Base-by-base conservation (phyloP, 2,113 vertebrate genomes). In the Stigmatopora argus region DNA sequence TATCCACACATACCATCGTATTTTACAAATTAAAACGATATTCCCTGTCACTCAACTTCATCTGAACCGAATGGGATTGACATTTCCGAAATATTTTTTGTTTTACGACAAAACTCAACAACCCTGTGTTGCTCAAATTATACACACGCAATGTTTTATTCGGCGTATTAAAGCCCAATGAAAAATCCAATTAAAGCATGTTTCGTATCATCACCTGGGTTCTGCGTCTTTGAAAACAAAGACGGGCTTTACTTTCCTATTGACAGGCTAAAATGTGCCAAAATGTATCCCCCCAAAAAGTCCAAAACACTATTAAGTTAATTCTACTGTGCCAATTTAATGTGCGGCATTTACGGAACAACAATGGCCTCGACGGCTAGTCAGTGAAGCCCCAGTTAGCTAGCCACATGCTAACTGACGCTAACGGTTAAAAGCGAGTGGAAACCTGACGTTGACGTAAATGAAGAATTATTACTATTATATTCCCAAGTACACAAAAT, bases 201-300 rank as follows among this genome's bases (percentile, higher is more conserved):
- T 14, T 3, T 12, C 2, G 45, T 12, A 12, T 46, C 46, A 48
- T 6, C 46, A 17, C 14, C 46, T 13, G 11, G 14, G 48, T 47
- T 0, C 56, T 52, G 55, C 62, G 45, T 51, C 65, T 1, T 21
- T 61, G 75, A 83, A 71, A 85, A 87, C 82, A 86, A 88, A 85
- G 83, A 65, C 19, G 53, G 61, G 7, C 72, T 63, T 18, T 46
- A 68, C 72, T 75, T 72, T 66, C 71, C 41, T 62, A 14, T 17
- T 56, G 26, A 7, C 26, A 15, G 6, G 53, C 23, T 14, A 7
- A 17, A 17, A 56, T 15, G 14, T 15, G 13, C 6, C 46, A 11
- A 53, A 53, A 1, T 10, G 1, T 1, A 4, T 7, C 19, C 26
- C 13, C 1, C 26, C 26, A 8, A 41, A 9, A 41, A 41, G 4